Conservation (phyloP, 2,113 vertebrate genomes). For the Tyto alba region DNA sequence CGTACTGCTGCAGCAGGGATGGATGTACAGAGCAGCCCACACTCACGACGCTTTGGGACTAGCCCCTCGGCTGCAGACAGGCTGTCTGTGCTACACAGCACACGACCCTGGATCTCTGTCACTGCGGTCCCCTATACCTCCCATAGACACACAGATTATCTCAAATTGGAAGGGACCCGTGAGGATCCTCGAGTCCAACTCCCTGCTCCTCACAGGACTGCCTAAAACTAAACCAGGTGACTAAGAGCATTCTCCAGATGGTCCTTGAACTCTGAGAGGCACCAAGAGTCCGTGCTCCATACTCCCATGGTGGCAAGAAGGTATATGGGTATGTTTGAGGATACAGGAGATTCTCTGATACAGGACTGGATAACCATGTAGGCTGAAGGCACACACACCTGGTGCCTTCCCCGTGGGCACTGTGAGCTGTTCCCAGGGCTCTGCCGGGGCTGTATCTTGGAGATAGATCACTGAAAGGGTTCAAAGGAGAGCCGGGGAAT, state of each 20-base stretch:
- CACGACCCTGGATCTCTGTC: neutral
- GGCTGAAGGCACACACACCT: neutral
- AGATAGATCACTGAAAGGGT: neutral
- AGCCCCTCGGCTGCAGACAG: neutral
- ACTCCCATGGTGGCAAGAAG: neutral
- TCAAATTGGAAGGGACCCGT: neutral
- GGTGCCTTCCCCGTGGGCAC: neutral
- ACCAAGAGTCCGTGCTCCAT: neutral
- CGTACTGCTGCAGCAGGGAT: neutral
- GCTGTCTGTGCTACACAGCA: neutral
- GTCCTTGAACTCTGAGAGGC: neutral
- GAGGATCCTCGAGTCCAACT: neutral
- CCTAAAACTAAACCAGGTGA: neutral
- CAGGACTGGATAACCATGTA: neutral
- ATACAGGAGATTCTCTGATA: neutral
- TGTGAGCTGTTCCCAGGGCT: neutral
- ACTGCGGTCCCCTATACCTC: rapidly evolving
- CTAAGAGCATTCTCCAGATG: neutral
- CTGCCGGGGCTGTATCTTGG: neutral
- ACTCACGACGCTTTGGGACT: rapidly evolving
- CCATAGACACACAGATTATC: neutral
- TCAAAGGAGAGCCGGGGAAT: neutral
- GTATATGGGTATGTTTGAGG: neutral
- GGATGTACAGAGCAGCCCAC: neutral
- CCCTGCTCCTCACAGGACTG: neutral